A percentile compares a stretch with the other conserved stretches of the same genome.
phyloP scores from a whole-genome alignment of 2,113 vertebrate genomes.

The Atrichornis clamosus region DNA sequence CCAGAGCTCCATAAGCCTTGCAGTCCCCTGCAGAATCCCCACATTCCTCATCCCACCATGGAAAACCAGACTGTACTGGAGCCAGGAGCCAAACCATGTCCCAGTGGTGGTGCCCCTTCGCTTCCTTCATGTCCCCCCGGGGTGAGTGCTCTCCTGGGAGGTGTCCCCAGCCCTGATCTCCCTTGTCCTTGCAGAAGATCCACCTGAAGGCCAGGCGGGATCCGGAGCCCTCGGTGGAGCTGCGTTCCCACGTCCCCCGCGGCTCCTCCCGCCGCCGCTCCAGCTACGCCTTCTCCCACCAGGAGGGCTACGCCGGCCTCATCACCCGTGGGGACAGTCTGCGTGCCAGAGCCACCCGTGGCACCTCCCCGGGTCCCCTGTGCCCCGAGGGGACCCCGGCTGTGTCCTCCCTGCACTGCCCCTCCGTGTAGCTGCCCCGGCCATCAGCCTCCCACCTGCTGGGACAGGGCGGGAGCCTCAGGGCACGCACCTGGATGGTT shows the following conservation, averaged over 20 bases:
- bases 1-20: neutral
- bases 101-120: accelerated
- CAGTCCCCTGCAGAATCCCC: neutral
- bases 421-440: neutral
- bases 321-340: conserved; percentile 73
- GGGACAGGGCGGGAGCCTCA: neutral
- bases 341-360: neutral
- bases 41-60: accelerated
- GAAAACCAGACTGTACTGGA: neutral
- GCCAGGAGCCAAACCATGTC: neutral
- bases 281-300: conserved; percentile 84
- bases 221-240: conserved; percentile 10
- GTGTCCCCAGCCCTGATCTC: neutral
- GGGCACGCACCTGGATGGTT: neutral
- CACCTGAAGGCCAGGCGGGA: neutral
- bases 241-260: conserved; percentile 44
- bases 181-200: neutral
- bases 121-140: accelerated
- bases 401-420: neutral
- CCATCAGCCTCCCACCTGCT: accelerated
- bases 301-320: conserved; percentile 71
- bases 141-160: neutral
- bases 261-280: conserved; percentile 66
- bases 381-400: accelerated
- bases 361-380: accelerated